Percentiles rank a stretch among this genome's conserved stretches.
Conservation (phyloP, 2,797 vertebrate genomes). For the Phrynocephalus forsythii region DNA sequence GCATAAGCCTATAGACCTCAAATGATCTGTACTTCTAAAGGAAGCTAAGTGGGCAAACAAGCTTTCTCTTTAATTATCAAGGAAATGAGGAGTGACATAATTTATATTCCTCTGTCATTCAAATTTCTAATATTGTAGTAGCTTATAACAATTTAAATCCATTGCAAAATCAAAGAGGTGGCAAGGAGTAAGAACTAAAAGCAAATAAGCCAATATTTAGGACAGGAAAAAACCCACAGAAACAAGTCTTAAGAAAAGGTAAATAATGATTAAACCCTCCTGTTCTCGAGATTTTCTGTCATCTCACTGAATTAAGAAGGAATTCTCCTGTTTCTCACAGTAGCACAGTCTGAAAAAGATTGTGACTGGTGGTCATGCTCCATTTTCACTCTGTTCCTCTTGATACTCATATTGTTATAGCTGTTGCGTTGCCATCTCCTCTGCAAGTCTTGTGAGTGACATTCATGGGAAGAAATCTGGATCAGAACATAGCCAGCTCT, state of each 20-base stretch:
- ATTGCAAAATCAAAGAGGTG: neutral
- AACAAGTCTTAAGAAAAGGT: neutral
- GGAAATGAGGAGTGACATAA: neutral
- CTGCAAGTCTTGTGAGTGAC: neutral
- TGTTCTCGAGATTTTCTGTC: neutral
- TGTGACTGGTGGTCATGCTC: neutral
- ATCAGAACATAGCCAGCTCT: neutral
- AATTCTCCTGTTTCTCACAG: neutral
- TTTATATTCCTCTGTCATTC: neutral
- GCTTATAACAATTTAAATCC: neutral
- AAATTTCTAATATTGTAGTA: neutral
- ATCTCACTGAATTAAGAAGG: neutral
- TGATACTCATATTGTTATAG: neutral
- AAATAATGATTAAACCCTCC: neutral
- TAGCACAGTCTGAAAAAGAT: neutral
- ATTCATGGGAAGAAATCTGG: neutral
- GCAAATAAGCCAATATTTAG: neutral
- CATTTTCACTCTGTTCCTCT: neutral
- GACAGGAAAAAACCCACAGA: neutral
- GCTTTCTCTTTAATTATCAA: neutral
- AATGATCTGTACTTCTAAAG: neutral
- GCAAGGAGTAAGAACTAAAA: neutral
- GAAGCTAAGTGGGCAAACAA: neutral
- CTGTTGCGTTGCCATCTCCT: neutral
- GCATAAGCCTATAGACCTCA: neutral